Conservation (phyloP, 1,140 invertebrate species). For the Tenebrio molitor region DNA sequence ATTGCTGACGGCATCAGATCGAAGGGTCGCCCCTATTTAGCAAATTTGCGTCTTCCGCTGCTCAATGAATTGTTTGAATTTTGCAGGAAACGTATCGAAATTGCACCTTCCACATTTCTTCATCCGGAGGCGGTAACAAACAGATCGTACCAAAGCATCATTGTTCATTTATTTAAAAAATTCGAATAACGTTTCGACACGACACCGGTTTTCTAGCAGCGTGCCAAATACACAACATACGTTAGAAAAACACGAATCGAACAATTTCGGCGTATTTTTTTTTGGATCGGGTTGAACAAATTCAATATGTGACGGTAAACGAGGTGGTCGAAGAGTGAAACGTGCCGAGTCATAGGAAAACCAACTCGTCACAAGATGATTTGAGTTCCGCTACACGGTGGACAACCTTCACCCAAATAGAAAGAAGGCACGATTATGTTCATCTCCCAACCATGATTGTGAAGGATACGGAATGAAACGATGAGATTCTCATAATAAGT, state of each 20-base stretch:
- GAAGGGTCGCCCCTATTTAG: no score
- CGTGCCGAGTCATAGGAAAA: conserved; percentile 30
- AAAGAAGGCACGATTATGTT: conserved; percentile 23
- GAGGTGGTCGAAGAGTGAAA: conserved; percentile 21
- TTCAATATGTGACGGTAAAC: not conserved
- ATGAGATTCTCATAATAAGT: conserved; percentile 7
- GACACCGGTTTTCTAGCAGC: not conserved
- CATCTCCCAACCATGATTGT: conserved; percentile 11
- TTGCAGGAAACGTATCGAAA: not conserved
- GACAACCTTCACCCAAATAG: conserved; percentile 35
- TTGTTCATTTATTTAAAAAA: conserved; percentile 17
- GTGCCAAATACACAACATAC: no score
- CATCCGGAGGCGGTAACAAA: conserved; percentile 12
- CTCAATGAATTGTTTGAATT: not conserved
- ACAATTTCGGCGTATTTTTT: no score
- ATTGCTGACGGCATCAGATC: no score
- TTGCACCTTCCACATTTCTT: not conserved
- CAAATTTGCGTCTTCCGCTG: no score
- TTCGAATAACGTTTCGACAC: not conserved
- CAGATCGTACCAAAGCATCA: conserved; percentile 23
- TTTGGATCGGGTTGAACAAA: no score
- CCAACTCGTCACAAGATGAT: conserved; percentile 21
- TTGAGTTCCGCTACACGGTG: conserved; percentile 27
- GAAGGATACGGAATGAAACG: conserved; percentile 9
- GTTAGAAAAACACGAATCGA: not conserved